Conservation (phyloP, 2,888 invertebrate species). For the Blastobasis adustella region DNA sequence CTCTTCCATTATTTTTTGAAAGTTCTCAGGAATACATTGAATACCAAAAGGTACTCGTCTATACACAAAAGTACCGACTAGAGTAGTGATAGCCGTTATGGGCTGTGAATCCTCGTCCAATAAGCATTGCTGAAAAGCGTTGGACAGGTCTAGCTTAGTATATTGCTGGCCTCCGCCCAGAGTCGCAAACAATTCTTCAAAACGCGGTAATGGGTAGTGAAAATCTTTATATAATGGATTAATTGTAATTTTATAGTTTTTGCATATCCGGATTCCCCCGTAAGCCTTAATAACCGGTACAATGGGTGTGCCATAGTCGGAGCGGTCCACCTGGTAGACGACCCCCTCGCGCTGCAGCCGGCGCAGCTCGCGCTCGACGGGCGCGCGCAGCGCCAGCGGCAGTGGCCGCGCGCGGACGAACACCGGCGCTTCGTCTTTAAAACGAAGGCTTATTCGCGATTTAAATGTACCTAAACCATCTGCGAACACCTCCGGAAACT, state of each 20-base stretch:
- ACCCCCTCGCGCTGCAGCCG: slow-evolving; percentile 17
- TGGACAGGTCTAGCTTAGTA: slow-evolving; percentile 17
- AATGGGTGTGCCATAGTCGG: slow-evolving; percentile 12
- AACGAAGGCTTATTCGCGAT: not conserved
- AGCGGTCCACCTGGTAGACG: slow-evolving; percentile 2
- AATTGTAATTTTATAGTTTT: slow-evolving; percentile 21
- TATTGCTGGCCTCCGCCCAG: slow-evolving; percentile 16
- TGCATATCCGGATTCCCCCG: slow-evolving; percentile 11
- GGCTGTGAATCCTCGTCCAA: slow-evolving; percentile 14
- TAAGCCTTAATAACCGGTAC: no score
- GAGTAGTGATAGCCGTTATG: slow-evolving; percentile 16
- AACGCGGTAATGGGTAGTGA: slow-evolving; percentile 17
- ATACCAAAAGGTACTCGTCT: slow-evolving; percentile 13
- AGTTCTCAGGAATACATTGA: slow-evolving; percentile 1
- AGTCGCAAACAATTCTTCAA: slow-evolving; percentile 13
- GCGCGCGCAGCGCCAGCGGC: slow-evolving; percentile 18
- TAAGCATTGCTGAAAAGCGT: slow-evolving; percentile 17
- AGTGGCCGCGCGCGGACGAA: slow-evolving; percentile 17
- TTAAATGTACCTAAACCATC: slow-evolving; percentile 7
- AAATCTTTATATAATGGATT: slow-evolving; percentile 15
- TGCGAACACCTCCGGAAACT: slow-evolving; percentile 12
- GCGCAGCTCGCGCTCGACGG: no score
- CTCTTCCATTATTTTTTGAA: not conserved
- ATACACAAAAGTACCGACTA: slow-evolving; percentile 6
- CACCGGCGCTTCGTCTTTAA: slow-evolving; percentile 2